Percentiles rank a stretch among this genome's conserved stretches.
phyloP scores from a whole-genome alignment of 2,888 invertebrate genomes.

The Furcula furcula region DNA sequence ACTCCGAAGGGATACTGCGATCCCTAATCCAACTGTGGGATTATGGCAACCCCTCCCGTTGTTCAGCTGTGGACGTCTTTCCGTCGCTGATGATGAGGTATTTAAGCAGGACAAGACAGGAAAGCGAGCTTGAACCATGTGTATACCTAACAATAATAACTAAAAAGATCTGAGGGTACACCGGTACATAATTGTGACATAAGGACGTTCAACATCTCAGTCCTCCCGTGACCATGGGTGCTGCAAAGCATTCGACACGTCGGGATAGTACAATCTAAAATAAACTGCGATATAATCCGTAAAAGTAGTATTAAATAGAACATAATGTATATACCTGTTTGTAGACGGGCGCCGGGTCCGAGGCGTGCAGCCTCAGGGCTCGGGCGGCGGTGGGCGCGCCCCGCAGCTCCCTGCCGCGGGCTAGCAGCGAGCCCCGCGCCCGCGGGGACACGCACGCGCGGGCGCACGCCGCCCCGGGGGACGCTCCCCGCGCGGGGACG shows the following conservation, averaged over 20 bases:
- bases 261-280: too few species aligned
- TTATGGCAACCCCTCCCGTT: too few species aligned
- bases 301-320: too few species aligned
- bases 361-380: conserved; percentile 84
- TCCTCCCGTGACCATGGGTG: neutral
- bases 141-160: too few species aligned
- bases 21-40: too few species aligned
- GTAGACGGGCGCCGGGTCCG: conserved; percentile 22
- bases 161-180: neutral
- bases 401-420: conserved; percentile 92
- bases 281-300: too few species aligned
- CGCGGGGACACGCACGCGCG: conserved; percentile 84
- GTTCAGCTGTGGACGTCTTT: too few species aligned
- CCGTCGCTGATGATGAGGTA: too few species aligned
- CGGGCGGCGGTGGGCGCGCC: conserved; percentile 90
- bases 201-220: neutral
- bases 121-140: too few species aligned
- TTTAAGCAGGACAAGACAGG: too few species aligned
- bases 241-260: too few species aligned
- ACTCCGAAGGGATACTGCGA: too few species aligned
- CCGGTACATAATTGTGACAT: neutral
- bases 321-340: conserved; percentile 31
- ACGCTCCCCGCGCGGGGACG: conserved; percentile 6
- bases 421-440: conserved; percentile 88
- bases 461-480: conserved; percentile 17